Conservation (phyloP, 1,140 invertebrate species). For the Zaprionus taronus region DNA sequence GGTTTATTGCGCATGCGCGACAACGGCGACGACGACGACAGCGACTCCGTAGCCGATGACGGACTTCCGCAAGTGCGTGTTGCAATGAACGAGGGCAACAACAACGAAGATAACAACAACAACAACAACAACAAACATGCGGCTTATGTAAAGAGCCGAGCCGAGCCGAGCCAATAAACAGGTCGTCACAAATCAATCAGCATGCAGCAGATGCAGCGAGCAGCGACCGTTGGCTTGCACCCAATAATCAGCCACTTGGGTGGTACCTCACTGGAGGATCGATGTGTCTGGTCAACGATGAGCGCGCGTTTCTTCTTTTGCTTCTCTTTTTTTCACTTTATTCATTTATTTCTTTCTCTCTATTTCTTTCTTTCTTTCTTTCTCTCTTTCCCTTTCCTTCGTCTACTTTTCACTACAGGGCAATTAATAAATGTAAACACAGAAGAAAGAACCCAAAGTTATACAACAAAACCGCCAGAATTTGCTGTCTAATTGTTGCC, state of each 20-base stretch:
- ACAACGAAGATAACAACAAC: slow-evolving; percentile 32
- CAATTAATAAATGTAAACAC: slow-evolving; percentile 25
- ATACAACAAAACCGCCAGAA: slow-evolving; percentile 21
- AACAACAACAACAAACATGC: slow-evolving; percentile 23
- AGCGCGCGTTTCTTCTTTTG: neutral
- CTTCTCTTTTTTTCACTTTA: neutral
- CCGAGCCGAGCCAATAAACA: slow-evolving; percentile 55
- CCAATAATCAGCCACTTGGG: slow-evolving; percentile 37
- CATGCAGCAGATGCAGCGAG: slow-evolving; percentile 61
- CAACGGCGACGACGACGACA: slow-evolving; percentile 21
- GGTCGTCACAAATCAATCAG: slow-evolving; percentile 70
- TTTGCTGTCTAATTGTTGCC: slow-evolving; percentile 25
- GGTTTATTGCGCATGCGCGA: slow-evolving; percentile 77
- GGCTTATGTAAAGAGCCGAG: slow-evolving; percentile 64
- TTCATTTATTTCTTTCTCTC: neutral
- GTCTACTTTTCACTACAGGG: too few relatives aligned
- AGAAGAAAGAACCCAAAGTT: slow-evolving; percentile 34
- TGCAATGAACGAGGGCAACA: slow-evolving; percentile 53
- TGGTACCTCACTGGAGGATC: slow-evolving; percentile 15
- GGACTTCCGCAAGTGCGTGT: slow-evolving; percentile 75
- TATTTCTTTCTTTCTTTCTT: neutral
- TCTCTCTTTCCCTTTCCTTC: neutral
- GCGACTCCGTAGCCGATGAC: slow-evolving; percentile 36
- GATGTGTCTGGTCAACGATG: neutral
- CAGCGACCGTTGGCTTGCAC: neutral